Evolutionary conservation across 2,888 invertebrate species (phyloP).

Genomic region (Chalcosyrphus nemorum): DNA sequence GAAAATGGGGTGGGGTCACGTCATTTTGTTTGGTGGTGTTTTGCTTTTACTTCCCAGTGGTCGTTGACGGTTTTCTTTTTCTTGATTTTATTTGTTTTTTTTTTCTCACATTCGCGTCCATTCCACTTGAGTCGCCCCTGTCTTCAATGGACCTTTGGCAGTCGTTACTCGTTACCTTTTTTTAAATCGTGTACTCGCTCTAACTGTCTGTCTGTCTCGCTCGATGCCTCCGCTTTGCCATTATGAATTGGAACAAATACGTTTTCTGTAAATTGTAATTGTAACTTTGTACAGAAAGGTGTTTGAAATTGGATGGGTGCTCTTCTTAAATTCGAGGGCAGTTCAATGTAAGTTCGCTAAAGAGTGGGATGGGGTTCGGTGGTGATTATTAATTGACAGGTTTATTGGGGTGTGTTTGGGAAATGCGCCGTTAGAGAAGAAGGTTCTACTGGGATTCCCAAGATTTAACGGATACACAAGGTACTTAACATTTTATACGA

Average conservation of each 20-base stretch:
- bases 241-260: constrained; percentile 73
- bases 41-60: constrained; percentile 56
- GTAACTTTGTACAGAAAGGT: constrained; percentile 51
- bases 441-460: background rate
- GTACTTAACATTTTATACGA: background rate
- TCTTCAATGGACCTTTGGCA: constrained; percentile 59
- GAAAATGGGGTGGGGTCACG: constrained; percentile 71
- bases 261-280: constrained; percentile 70
- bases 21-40: constrained; percentile 65
- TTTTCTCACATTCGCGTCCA: constrained; percentile 22
- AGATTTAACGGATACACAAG: constrained; percentile 12
- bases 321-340: constrained; percentile 37
- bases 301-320: constrained; percentile 33
- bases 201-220: constrained; percentile 42
- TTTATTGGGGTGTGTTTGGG: constrained; percentile 74
- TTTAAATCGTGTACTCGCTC: constrained; percentile 36
- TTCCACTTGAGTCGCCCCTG: constrained; percentile 52
- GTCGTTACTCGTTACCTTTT: constrained; percentile 63
- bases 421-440: constrained; percentile 15
- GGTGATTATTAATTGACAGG: constrained; percentile 79
- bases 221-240: constrained; percentile 49
- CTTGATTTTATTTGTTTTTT: constrained; percentile 15
- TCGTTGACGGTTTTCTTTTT: constrained; percentile 39
- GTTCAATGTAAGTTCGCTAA: constrained; percentile 17
- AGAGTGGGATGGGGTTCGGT: constrained; percentile 47